Conservation (phyloP, 1,140 invertebrate genomes). For the Lerema accius region DNA sequence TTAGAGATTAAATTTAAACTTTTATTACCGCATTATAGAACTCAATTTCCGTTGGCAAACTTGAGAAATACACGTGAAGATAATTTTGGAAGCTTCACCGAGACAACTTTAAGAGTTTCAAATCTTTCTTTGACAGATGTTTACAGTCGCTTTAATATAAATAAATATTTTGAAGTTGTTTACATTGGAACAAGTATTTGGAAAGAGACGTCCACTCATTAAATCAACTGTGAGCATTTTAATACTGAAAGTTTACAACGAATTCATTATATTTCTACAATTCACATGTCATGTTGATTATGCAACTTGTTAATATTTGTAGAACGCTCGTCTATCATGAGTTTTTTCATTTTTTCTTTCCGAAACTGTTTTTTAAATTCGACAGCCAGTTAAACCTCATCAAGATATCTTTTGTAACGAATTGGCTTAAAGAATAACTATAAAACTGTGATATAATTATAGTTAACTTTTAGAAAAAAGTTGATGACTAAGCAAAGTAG, state of each 20-base stretch:
- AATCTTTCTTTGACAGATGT: conserved; percentile 57
- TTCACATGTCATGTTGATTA: conserved; percentile 12
- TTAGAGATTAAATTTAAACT: too few relatives aligned
- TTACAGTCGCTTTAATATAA: conserved; percentile 58
- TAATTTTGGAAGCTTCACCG: conserved; percentile 25
- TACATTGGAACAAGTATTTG: conserved; percentile 47
- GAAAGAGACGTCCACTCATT: conserved; percentile 38
- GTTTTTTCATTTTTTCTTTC: not conserved
- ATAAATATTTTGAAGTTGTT: conserved; percentile 62
- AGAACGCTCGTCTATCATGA: too few relatives aligned
- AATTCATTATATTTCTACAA: conserved; percentile 20
- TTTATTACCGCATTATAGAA: too few relatives aligned
- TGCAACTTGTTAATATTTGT: too few relatives aligned
- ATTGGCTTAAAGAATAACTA: too few relatives aligned
- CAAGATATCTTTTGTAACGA: too few relatives aligned
- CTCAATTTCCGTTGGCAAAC: not conserved
- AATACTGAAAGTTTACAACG: conserved; percentile 38
- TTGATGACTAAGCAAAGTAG: too few relatives aligned
- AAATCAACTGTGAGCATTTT: conserved; percentile 34
- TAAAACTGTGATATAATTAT: too few relatives aligned
- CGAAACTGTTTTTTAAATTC: too few relatives aligned
- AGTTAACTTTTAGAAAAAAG: too few relatives aligned
- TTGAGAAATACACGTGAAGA: conserved; percentile 18
- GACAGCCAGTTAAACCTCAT: too few relatives aligned
- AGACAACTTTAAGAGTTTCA: conserved; percentile 52